phyloP scores from a whole-genome alignment of 2,113 vertebrate species.

The Thalassarche chlororhynchos region DNA sequence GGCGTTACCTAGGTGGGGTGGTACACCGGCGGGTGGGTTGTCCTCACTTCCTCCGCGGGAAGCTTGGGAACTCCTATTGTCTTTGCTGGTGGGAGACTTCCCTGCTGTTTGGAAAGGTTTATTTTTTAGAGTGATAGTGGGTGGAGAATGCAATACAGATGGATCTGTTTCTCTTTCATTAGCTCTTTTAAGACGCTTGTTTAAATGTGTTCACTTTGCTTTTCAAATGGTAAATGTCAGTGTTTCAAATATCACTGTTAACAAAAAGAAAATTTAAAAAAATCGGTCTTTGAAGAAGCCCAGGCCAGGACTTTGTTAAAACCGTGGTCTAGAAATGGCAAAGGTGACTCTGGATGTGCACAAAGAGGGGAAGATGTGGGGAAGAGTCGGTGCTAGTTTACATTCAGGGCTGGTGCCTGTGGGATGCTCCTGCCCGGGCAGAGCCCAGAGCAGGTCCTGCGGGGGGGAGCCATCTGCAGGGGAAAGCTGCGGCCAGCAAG shows the following conservation, averaged over 20 bases:
- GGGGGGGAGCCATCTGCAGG: background rate
- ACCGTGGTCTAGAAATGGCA: background rate
- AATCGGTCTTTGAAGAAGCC: background rate
- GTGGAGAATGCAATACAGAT: background rate
- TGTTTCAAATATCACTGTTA: background rate
- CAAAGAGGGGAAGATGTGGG: background rate
- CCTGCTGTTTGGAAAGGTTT: background rate
- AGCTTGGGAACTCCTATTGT: background rate
- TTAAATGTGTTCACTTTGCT: background rate
- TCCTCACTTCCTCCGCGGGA: background rate
- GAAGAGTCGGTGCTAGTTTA: background rate
- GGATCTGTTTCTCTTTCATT: background rate
- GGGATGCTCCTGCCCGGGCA: background rate
- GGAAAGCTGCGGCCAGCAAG: background rate
- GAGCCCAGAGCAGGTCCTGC: background rate
- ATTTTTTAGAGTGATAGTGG: background rate
- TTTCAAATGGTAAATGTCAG: conserved; percentile 4
- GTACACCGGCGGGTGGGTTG: background rate
- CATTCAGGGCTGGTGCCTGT: background rate
- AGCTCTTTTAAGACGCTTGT: background rate
- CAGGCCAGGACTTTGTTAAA: background rate
- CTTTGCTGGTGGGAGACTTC: background rate
- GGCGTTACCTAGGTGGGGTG: background rate
- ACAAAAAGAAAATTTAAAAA: background rate
- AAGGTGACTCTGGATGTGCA: background rate